Base-by-base conservation (phyloP, 2,113 vertebrate genomes). In the Irena cyanogastra region DNA sequence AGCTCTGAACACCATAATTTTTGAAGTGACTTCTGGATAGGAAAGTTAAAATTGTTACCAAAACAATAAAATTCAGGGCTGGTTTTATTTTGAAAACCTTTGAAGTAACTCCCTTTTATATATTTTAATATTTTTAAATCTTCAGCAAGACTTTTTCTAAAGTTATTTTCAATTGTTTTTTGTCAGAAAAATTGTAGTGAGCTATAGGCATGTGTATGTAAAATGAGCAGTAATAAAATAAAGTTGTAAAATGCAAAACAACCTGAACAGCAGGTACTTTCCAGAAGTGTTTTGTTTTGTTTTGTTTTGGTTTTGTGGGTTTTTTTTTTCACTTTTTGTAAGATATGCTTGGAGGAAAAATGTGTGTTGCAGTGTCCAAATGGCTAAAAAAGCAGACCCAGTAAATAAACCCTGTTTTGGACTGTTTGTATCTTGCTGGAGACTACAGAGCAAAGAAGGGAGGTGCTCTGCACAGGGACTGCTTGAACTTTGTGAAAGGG, bases 361-460 rank as follows among this genome's bases (percentile, higher is more conserved):
- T 35, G n/a, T 64, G 11, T 61, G 33, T 41, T 11, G 4, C 39
- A 31, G 66, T 16, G 41, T 82, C 22, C 31, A 82, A 92, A 78
- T 42, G 31, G 89, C 91, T 96, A 85, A 94, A 91, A 94, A 88
- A 83, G 20, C 44, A 81, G 76, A 87, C 79, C 27, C 41, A 75
- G 65, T 90, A 92, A 96, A 96, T 86, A 95, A 95, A 80, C 20
- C 9, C 1, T 80, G 33, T 81, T 88, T 92, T 89, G 85, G 37
- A 86, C 47, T 71, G 39, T 66, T 88, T 75, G 56, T 71, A 45
- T 92, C 31, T 94, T 53, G n/a, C 80, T 87, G 90, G 65, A 92
- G 64, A 82, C n/a, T 71, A 82, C 57, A 86, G 64, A 81, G 13
- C 18, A 80, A 52, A 81, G 47, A 74, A 71, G 80, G 83, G 92